Percentiles rank a stretch among this genome's conserved stretches.
phyloP scores from a whole-genome alignment of 2,888 invertebrate genomes.

The Sarcophaga rosellei region DNA sequence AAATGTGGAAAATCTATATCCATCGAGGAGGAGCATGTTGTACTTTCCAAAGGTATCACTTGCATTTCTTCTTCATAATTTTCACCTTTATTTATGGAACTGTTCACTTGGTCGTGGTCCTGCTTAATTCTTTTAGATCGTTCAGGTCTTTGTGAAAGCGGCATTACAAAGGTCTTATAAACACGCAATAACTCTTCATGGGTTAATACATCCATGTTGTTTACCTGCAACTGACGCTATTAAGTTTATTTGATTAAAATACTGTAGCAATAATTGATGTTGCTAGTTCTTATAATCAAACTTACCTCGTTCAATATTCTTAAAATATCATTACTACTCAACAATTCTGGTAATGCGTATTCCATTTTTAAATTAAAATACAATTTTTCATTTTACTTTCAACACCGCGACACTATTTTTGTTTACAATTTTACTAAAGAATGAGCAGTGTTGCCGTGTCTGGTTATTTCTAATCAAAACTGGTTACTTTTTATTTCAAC shows the following conservation, averaged over 20 bases:
- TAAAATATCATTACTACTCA: constrained; percentile 72
- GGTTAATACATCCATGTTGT: constrained; percentile 70
- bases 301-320: constrained; percentile 73
- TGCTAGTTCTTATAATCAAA: not conserved
- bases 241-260: not conserved
- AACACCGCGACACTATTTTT: not conserved
- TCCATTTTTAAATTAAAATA: constrained; percentile 68
- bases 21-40: constrained; percentile 16
- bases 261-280: not conserved
- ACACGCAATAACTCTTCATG: constrained; percentile 71
- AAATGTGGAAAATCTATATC: constrained; percentile 35
- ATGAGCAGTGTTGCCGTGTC: too few species aligned
- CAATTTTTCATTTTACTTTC: not conserved
- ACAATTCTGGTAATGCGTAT: constrained; percentile 64
- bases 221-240: constrained; percentile 72
- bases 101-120: not conserved
- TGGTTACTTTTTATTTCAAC: too few species aligned
- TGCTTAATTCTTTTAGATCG: constrained; percentile 28
- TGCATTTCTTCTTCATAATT: constrained; percentile 35
- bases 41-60: not conserved
- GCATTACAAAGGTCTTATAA: constrained; percentile 74
- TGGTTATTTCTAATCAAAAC: not conserved
- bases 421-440: constrained; percentile 42
- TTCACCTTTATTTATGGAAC: not conserved
- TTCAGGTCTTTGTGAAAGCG: constrained; percentile 68